Conservation (phyloP, 2,113 vertebrate genomes). For the Alaudala cheleensis region DNA sequence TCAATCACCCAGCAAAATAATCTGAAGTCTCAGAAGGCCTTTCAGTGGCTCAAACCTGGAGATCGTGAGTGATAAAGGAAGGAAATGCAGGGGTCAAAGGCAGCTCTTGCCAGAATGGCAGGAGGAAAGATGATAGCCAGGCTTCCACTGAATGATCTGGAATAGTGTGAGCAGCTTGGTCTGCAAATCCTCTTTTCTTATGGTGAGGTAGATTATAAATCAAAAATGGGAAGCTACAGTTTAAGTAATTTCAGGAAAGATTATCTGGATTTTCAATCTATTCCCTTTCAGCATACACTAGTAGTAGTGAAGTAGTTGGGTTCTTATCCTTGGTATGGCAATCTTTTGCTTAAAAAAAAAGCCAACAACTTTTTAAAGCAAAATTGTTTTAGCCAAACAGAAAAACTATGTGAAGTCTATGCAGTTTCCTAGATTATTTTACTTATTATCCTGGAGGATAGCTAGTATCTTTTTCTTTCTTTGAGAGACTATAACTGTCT, state of each 20-base stretch:
- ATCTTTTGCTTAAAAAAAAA: neutral
- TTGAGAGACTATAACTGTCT: neutral
- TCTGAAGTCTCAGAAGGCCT: neutral
- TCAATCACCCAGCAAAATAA: neutral
- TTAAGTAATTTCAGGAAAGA: neutral
- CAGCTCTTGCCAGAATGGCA: neutral
- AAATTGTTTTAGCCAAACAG: neutral
- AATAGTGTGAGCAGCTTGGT: neutral
- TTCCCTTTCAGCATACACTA: neutral
- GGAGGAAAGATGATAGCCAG: neutral
- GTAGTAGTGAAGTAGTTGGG: neutral
- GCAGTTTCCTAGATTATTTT: neutral
- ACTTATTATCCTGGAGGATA: neutral
- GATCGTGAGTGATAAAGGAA: neutral
- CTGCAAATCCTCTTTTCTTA: neutral
- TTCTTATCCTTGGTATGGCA: neutral
- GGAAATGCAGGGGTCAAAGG: neutral
- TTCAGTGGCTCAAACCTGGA: neutral
- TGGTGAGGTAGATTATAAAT: neutral
- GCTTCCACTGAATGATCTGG: neutral
- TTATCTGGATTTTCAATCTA: neutral
- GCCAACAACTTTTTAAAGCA: neutral
- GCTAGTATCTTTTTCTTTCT: neutral
- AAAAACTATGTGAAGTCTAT: neutral
- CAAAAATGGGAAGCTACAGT: neutral